These are phyloP conservation scores for Hyles lineata DNA, from an alignment of 2,888 invertebrate genomes.

Conservation along the genomic window DNA sequence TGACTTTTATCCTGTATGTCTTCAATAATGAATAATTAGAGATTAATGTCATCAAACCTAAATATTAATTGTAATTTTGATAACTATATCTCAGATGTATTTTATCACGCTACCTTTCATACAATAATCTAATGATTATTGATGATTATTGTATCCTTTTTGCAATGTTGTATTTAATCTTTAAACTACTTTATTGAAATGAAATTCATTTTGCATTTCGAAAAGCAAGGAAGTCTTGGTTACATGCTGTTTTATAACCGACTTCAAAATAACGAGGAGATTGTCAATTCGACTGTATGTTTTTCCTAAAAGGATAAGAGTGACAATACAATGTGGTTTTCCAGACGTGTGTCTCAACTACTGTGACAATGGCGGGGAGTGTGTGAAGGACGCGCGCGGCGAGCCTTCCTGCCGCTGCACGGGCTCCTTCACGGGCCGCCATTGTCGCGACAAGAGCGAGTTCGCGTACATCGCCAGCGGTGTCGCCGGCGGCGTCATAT, in stretches of 20 bases:
- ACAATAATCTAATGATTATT: not conserved
- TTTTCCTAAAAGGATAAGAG: not conserved
- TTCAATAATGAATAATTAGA: no score
- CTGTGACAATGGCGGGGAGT: slow-evolving; percentile 96
- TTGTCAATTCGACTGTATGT: no score
- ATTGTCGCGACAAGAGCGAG: slow-evolving; percentile 96
- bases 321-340: slow-evolving; percentile 40
- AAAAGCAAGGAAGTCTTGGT: not conserved
- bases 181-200: not conserved
- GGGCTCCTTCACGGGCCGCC: slow-evolving; percentile 95
- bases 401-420: slow-evolving; percentile 95
- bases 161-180: not conserved
- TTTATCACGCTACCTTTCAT: no score
- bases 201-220: not conserved
- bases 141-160: no score
- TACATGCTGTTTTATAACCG: no score
- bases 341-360: slow-evolving; percentile 92
- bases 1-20: no score
- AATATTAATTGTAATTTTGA: no score
- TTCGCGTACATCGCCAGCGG: slow-evolving; percentile 98
- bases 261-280: no score
- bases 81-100: no score
- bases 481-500: slow-evolving; percentile 96
- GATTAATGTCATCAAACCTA: no score
- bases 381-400: slow-evolving; percentile 92